These are phyloP conservation scores for Eubasilissa regina DNA, from an alignment of 1,140 invertebrate species.

Conservation along the genomic window DNA sequence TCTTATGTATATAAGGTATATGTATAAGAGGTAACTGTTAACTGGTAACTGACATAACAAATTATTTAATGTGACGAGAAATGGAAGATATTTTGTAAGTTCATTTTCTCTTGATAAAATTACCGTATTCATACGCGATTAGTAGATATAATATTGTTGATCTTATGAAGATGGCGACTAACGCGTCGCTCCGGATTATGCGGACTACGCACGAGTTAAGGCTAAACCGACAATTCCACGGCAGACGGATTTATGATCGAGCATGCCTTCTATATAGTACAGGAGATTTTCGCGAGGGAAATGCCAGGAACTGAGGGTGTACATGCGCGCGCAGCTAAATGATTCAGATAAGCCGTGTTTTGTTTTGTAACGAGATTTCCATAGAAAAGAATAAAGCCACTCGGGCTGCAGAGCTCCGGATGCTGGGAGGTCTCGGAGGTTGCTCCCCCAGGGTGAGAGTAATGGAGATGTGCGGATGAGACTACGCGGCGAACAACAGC, in stretches of 20 bases:
- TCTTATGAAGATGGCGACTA: slow-evolving; percentile 11
- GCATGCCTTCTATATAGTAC: slow-evolving; percentile 56
- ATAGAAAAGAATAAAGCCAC: slow-evolving; percentile 59
- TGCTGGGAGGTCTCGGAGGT: not conserved
- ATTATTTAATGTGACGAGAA: too few relatives aligned
- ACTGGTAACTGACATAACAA: too few relatives aligned
- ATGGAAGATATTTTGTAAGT: too few relatives aligned
- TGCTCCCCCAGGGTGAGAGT: slow-evolving; percentile 13
- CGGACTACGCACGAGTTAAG: slow-evolving; percentile 44
- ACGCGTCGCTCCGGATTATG: slow-evolving; percentile 9
- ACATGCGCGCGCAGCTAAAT: slow-evolving; percentile 60
- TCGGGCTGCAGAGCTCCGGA: slow-evolving; percentile 19
- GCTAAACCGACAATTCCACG: slow-evolving; percentile 59
- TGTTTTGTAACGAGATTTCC: slow-evolving; percentile 59
- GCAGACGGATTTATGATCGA: slow-evolving; percentile 59
- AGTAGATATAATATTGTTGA: too few relatives aligned
- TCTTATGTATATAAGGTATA: too few relatives aligned
- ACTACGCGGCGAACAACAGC: slow-evolving; percentile 13
- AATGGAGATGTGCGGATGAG: slow-evolving; percentile 21
- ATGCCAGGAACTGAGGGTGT: slow-evolving; percentile 52
- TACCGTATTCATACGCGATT: too few relatives aligned
- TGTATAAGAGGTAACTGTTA: too few relatives aligned
- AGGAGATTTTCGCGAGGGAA: slow-evolving; percentile 54
- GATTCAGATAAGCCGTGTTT: slow-evolving; percentile 54
- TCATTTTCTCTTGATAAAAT: too few relatives aligned